Base-by-base conservation (phyloP, 2,797 vertebrate genomes). In the Babyrousa celebensis region DNA sequence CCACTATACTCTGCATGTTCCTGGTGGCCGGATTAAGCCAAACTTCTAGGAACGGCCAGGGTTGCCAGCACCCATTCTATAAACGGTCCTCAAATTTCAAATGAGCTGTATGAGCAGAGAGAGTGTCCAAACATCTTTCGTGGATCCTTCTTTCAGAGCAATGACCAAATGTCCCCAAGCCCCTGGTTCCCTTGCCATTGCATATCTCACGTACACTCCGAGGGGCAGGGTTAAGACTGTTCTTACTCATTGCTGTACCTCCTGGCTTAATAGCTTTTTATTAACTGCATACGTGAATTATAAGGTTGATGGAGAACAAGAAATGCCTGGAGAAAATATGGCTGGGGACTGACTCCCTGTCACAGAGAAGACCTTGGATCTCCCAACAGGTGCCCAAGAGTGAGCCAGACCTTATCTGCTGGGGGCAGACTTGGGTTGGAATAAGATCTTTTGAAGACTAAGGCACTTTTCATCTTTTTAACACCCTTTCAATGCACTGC, bases 391-490 rank as follows among this genome's bases (percentile, higher is more conserved):
- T 56, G 17, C 1, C 36, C 48, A 89, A 67, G 40, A 89, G 48
- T 32, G 36, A 70, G 32, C 32, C 72, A n/a, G 6, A 67, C 3
- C 25, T 65, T 20, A 58, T 65, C 65, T 32, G 5, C 48, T 20
- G 18, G 29, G 27, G 5, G 6, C 14, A 68, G 43, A 32, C 32
- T 40, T 90, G n/a, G 83, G 29, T 18, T 86, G 48, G 17, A 52
- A 82, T 84, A 63, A 56, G 25, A n/a, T 52, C 54, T 91, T 91
- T 85, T 71, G 63, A 96, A 84, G 10, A 83, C 43, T 16, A 43
- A 75, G 70, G 18, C 29, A 52, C 12, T 72, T 94, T 67, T 78
- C 23, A 43, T 43, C 54, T 54, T 63, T 86, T 79, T 68, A 70
- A 67, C 15, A 72, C n/a, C n/a, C 29, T 95, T 80, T 82, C 40